Evolutionary conservation across 2,113 vertebrate species (phyloP), one percentile per base, ranked within the genome.

Genomic region (Himantopus leucocephalus): DNA sequence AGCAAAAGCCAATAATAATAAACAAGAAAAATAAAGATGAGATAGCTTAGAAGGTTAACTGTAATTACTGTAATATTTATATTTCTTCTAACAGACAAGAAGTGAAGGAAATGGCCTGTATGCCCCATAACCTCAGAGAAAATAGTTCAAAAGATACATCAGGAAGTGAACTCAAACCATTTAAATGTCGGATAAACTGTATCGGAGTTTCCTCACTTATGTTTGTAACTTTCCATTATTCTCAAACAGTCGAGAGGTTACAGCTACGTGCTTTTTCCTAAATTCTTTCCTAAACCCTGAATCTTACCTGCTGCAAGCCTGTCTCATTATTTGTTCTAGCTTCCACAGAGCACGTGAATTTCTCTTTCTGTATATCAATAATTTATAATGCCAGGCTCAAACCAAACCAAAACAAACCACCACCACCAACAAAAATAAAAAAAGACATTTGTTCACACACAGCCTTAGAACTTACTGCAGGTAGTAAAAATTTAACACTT

Each of bases 361-460:
- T 9, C 16, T 85, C 6, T 43, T 82, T 82, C 32, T 63, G 4
- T 52, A 5, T 17, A 30, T 53, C 12, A 59, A 22, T 50, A 67
- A 39, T 35, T 88, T 37, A 50, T 7, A 67, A 50, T 29, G 5
- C 16, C 18, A 94, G 21, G 4, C 29, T 82, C 50, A 63, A 74
- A 67, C 1, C 17, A 70, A 91, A 62, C 1, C 5, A 37, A 37
- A 37, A 8, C 17, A 80, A 62, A 50, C 1, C 4, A 22, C 17
- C 2, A 16, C 4, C 13, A 14, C 4, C 48, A 24, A 17, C 13
- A 22, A 6, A 2, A 10, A 17, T 23, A 29, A 26, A 19, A 2
- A 7, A 2, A 1, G 26, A 11, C 18, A 23, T 30, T n/a, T 91
- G 1, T 39, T 82, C 37, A 71, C 29, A 56, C 12, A 56, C 2